Base-by-base conservation (phyloP, 2,888 invertebrate species). In the Litoditis marina region DNA sequence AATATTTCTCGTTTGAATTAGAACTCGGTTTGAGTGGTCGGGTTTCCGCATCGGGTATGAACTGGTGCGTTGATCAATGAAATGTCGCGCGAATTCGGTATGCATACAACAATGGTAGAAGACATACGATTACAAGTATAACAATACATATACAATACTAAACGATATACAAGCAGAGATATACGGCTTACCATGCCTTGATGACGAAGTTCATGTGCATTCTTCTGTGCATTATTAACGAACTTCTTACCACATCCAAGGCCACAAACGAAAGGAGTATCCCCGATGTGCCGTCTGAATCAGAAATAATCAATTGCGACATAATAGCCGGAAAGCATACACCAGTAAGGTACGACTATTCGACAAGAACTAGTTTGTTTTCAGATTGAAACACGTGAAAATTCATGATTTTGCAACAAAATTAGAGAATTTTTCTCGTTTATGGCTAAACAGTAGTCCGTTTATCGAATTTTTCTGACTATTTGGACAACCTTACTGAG, bases 21-120 rank as follows among this genome's bases (percentile, higher is more conserved):
- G n/a, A n/a, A n/a, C n/a, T n/a, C n/a, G 74, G 76, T 42, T 76
- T 76, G 39, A 76, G 53, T 56, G 74, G 71, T 11, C 74, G 74
- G 39, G 69, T 57, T 19, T 73, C 67, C 5, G 68, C 62, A 30
- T 73, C 75, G 13, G 46, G 39, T 28, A 70, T 60, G n/a, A 54
- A 60, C 73, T 73, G 61, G 13, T 47, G 16, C 16, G 11, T 22
- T 6, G 4, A 50, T 27, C n/a, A n/a, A n/a, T n/a, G n/a, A n/a
- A n/a, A n/a, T n/a, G n/a, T n/a, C n/a, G n/a, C n/a, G n/a, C n/a
- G n/a, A n/a, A n/a, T n/a, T n/a, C n/a, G n/a, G n/a, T n/a, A n/a
- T n/a, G n/a, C n/a, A 31, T 46, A n/a, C 31, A 8, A 13, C 16
- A 36, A 50, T 30, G 22, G 11, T 13, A 28, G 16, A 42, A 22